These are phyloP conservation scores for Phyto melanocephala DNA, from an alignment of 2,888 invertebrate genomes.

Conservation along the genomic window DNA sequence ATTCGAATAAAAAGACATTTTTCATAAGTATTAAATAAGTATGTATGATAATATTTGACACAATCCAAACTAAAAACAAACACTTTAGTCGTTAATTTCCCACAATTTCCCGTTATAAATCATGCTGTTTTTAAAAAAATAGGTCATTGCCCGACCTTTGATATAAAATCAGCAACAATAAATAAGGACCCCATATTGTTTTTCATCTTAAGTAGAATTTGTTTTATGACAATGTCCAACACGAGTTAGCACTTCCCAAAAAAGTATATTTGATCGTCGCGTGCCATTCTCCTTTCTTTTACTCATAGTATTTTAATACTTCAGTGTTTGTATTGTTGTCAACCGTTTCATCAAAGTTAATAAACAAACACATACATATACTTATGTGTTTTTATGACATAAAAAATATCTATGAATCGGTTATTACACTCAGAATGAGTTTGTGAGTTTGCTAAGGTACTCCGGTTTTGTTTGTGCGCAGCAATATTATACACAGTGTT, in stretches of 20 bases:
- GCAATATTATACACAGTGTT: constrained; percentile 1
- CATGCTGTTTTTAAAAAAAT: not conserved
- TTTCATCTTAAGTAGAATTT: not conserved
- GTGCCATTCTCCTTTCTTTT: constrained; percentile 4
- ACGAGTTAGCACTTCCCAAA: not conserved
- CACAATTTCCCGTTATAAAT: no score
- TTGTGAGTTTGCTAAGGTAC: not conserved
- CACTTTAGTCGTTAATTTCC: no score
- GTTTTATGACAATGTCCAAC: not conserved
- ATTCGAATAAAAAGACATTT: no score
- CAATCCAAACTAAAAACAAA: no score
- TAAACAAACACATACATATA: not conserved
- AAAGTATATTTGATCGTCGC: constrained; percentile 13
- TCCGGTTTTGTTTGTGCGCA: not conserved
- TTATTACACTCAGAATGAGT: constrained; percentile 25
- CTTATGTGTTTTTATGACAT: not conserved
- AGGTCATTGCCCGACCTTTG: constrained; percentile 1
- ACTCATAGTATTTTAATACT: not conserved
- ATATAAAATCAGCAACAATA: not conserved
- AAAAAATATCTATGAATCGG: not conserved
- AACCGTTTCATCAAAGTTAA: not conserved
- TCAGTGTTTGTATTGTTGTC: not conserved
- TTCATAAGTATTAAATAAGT: no score
- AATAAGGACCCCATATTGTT: not conserved
- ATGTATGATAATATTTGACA: no score